A percentile compares a stretch with the other conserved stretches of the same genome.
Evolutionary conservation across 2,113 vertebrate genomes (phyloP).

Genomic region (Cyprinodon brontotheroides): DNA sequence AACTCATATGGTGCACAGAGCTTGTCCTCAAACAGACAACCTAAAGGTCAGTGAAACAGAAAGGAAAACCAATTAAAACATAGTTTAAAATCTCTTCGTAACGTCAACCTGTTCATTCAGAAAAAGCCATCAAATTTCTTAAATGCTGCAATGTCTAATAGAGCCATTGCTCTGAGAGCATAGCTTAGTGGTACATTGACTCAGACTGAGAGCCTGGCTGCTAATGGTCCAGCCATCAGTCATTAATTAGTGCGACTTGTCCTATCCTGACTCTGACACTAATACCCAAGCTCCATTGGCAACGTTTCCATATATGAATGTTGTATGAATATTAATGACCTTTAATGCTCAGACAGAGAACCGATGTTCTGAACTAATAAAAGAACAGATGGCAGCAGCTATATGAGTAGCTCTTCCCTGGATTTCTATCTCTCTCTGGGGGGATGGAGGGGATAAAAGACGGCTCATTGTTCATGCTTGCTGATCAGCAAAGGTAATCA

Average conservation of each 20-base stretch:
- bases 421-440: constrained; percentile 65
- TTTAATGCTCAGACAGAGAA: constrained; percentile 53
- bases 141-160: constrained; percentile 21
- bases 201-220: constrained; percentile 24
- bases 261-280: constrained; percentile 54
- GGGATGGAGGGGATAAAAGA: constrained; percentile 38
- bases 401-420: constrained; percentile 65
- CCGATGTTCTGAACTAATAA: constrained; percentile 71
- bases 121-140: constrained; percentile 29
- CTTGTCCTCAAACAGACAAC: constrained; percentile 76
- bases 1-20: constrained; percentile 70
- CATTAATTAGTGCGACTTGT: constrained; percentile 68
- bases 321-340: constrained; percentile 72
- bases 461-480: constrained; percentile 48
- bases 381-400: constrained; percentile 70
- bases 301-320: constrained; percentile 64
- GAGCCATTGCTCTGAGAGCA: constrained; percentile 21
- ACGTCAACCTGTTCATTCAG: neutral
- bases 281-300: constrained; percentile 56
- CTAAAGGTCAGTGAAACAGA: constrained; percentile 47
- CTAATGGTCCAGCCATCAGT: constrained; percentile 66
- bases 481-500: constrained; percentile 53
- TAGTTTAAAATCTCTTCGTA: neutral
- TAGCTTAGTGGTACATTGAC: constrained; percentile 50
- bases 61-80: constrained; percentile 14